Base-by-base conservation (phyloP, 2,113 vertebrate species). In the Hydrochoerus hydrochaeris region DNA sequence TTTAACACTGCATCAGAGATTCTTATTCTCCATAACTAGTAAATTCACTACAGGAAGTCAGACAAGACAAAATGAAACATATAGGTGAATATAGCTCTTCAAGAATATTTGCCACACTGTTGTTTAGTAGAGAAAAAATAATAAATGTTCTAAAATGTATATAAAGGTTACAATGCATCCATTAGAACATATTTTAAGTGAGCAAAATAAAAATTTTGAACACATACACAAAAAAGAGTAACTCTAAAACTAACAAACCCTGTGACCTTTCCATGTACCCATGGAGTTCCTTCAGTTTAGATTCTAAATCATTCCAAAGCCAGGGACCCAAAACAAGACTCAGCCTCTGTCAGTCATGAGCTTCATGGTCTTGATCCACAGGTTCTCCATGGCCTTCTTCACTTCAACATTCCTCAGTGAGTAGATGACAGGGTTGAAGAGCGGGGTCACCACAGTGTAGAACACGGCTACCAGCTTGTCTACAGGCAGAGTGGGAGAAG, bases 401-500 rank as follows among this genome's bases (percentile, higher is more conserved):
- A 98, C 85, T n/a, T 98, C 95, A 5, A 94, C 60, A 35, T 97
- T 98, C 80, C 92, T 98, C 81, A 98, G 41, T 41, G 95, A 97
- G 35, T 97, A 97, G 90, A 98, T 97, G 63, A 97, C 5, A 1
- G 97, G 95, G n/a, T 98, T 97, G 44, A 98, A 84, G 30, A 96
- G 58, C 1, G 95, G 95, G 1, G 97, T 97, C 14, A 97, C 62
- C 87, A 97, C 35, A 0, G 97, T 97, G 63, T 97, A 98, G 88
- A 97, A 90, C 35, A 97, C 2, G 0, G 97, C 95, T 17, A 94
- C 80, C 41, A 96, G 73, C 71, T 98, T 97, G 71, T 97, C 98
- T 30, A 0, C 26, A n/a, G 85, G 3, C 63, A 97, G 82, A 46
- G 46, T 96, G 8, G 91, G 24, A 0, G 38, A 84, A 0, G 98